Base-by-base conservation (phyloP, 2,888 invertebrate species). In the Drosophila pegasa region DNA sequence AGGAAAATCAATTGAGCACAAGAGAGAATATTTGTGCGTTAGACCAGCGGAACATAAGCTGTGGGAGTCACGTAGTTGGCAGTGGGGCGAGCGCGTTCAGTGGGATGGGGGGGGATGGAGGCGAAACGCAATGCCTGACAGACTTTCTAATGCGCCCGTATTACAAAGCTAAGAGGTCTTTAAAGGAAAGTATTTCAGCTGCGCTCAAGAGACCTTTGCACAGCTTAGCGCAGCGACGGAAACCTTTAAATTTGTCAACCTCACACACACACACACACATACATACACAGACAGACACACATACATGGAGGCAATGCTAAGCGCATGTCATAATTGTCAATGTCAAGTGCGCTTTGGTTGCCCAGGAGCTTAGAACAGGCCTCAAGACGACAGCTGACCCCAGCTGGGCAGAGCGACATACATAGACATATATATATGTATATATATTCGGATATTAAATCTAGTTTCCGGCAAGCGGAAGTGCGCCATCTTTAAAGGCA, bases 261-360 rank as follows among this genome's bases (percentile, higher is more conserved):
- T 48, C 18, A 35, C 43, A 16, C 8, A 58, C 60, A 7, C 16
- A 18, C 22, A 31, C 16, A 41, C 10, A 33, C 41, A 25, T 10
- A 43, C 14, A 22, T 10, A 27, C n/a, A 16, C 7, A 54, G 2
- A 29, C 6, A 18, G 9, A 29, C 4, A 8, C 12, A 31, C 16
- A 18, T 1, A 40, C 14, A 31, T 14, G 9, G 3, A 59, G 52
- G 60, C 29, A 61, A 61, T 14, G 52, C 45, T 71, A 66, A 75
- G 69, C 66, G 69, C 66, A 67, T 74, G 76, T 86, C 81, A 82
- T 70, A 82, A 81, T 76, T 81, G 77, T 81, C 80, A 86, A 79
- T 82, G 81, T 65, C 81, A 81, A 76, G 71, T 73, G 50, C 65
- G 61, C 40, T 48, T 48, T 56, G 22, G 29, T 47, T 50, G 60